Evolutionary conservation across 1,140 invertebrate genomes (phyloP).

Genomic region (Chlorops oryzae): DNA sequence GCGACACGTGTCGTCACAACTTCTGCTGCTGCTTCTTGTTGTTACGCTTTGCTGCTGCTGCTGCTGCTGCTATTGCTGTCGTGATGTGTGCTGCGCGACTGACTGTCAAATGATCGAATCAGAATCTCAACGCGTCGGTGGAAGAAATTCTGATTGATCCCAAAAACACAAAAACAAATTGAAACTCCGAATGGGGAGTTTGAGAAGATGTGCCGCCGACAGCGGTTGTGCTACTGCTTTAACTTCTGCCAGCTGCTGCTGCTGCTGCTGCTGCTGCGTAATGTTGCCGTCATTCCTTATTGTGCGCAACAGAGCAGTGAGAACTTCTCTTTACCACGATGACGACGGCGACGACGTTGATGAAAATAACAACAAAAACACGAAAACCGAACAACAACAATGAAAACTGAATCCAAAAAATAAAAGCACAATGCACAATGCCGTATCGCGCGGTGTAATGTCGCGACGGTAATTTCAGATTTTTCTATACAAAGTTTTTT

Average conservation of each 20-base stretch:
- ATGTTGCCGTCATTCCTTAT: conserved; percentile 1
- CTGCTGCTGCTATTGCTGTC: conserved; percentile 6
- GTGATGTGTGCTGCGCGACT: not conserved
- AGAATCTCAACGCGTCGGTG: not conserved
- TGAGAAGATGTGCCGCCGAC: not conserved
- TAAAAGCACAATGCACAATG: no score
- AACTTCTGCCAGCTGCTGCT: conserved; percentile 5
- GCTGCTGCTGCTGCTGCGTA: conserved; percentile 6
- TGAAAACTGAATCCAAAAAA: no score
- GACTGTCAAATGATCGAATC: no score
- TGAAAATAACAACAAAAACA: no score
- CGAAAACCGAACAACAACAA: no score
- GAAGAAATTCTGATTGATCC: not conserved
- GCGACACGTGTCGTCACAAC: conserved; percentile 31
- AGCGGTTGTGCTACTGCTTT: conserved; percentile 1
- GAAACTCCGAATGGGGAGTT: conserved; percentile 3
- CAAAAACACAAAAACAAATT: conserved; percentile 1
- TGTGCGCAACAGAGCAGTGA: no score
- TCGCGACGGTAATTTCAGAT: no score
- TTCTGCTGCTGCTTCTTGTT: conserved; percentile 14
- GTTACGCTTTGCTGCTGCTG: conserved; percentile 17
- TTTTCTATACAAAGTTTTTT: no score
- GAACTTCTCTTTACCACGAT: no score
- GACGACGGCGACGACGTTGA: not conserved
- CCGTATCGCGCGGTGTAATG: no score